A percentile compares a stretch with the other conserved stretches of the same genome.
phyloP scores from a whole-genome alignment of 2,113 vertebrate genomes.

The Prunella fulvescens region DNA sequence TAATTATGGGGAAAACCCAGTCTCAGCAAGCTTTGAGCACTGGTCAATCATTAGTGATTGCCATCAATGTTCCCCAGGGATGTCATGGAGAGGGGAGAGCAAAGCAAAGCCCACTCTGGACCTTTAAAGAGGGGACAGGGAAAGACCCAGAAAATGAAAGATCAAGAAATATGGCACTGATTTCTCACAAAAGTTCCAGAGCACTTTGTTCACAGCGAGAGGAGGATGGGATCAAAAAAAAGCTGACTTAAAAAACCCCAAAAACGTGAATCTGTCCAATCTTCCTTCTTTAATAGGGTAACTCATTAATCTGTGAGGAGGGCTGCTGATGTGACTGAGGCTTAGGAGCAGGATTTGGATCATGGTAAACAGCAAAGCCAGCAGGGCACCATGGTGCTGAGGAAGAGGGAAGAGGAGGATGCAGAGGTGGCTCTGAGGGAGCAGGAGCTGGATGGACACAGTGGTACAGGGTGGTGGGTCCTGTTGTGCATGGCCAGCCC shows the following conservation, averaged over 20 bases:
- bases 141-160: not conserved
- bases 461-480: accelerated
- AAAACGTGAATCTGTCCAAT: not conserved
- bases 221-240: not conserved
- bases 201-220: not conserved
- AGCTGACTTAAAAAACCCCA: not conserved
- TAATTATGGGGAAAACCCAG: not conserved
- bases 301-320: not conserved
- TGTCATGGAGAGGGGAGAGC: not conserved
- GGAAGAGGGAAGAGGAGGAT: not conserved
- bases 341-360: not conserved
- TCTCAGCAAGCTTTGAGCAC: not conserved
- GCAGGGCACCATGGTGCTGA: accelerated
- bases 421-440: not conserved
- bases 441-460: not conserved
- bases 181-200: not conserved
- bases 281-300: not conserved
- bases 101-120: not conserved
- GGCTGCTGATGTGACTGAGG: not conserved
- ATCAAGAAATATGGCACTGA: not conserved
- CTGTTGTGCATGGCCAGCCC: not conserved
- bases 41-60: not conserved
- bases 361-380: not conserved
- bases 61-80: accelerated
- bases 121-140: not conserved